Evolutionary conservation across 92 coral and sea anemone species (phyloP).

Genomic region (Palythoa caribaeorum): DNA sequence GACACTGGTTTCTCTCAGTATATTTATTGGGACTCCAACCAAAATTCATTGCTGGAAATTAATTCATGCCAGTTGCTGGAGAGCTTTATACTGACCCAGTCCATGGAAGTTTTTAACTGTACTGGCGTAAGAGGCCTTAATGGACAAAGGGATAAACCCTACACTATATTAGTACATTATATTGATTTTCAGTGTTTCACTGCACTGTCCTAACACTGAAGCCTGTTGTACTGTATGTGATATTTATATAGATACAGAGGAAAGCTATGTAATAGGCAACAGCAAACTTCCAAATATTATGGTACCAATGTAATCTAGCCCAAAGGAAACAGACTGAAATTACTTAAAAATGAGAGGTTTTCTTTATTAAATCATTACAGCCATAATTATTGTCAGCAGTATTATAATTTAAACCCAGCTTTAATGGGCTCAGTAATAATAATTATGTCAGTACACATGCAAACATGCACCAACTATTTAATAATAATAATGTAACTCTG

Average conservation of each 20-base stretch:
- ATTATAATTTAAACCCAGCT: background rate
- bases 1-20: too few species aligned
- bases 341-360: background rate
- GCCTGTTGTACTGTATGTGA: background rate
- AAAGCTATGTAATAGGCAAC: background rate
- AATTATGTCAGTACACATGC: too few species aligned
- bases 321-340: background rate
- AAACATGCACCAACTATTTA: background rate
- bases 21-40: too few species aligned
- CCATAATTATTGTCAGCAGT: background rate
- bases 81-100: too few species aligned
- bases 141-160: too few species aligned
- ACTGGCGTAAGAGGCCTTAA: too few species aligned
- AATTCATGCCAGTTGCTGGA: too few species aligned
- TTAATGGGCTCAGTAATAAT: background rate
- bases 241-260: background rate
- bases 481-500: conserved; percentile 7
- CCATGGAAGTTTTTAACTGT: too few species aligned
- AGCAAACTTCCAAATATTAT: background rate
- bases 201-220: background rate
- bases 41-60: too few species aligned
- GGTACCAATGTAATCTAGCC: background rate
- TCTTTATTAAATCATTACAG: background rate
- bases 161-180: too few species aligned
- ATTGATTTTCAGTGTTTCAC: too few species aligned